Conservation (phyloP, 2,888 invertebrate species). For the Hypomecis punctinalis region DNA sequence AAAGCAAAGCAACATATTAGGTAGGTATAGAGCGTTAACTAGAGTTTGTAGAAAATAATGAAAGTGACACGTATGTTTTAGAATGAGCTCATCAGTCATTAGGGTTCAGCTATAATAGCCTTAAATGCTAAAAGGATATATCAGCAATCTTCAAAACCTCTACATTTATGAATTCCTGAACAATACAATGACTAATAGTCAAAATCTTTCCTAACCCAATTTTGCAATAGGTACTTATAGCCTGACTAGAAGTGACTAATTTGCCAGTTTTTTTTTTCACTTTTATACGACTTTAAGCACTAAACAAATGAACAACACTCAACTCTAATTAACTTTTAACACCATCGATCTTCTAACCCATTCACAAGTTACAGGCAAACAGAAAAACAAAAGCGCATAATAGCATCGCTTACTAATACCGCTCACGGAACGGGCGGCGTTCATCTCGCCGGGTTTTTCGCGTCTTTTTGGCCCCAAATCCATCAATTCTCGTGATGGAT, state of each 20-base stretch:
- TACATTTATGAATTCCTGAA: no score
- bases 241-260: conserved; percentile 1
- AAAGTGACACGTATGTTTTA: no score
- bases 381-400: conserved; percentile 67
- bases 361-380: conserved; percentile 45
- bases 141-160: no score
- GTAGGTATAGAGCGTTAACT: no score
- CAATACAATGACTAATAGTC: neutral
- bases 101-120: no score
- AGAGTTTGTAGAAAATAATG: no score
- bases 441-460: conserved; percentile 73
- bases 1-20: no score
- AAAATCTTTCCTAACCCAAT: conserved; percentile 1
- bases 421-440: conserved; percentile 75
- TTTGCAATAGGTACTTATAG: neutral
- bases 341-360: conserved; percentile 44
- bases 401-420: conserved; percentile 76
- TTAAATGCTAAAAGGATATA: no score
- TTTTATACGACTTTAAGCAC: conserved; percentile 1
- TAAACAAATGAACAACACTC: conserved; percentile 28
- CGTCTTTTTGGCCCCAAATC: conserved; percentile 81
- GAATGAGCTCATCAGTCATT: no score
- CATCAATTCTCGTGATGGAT: conserved; percentile 84
- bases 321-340: conserved; percentile 31
- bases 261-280: neutral